These are phyloP conservation scores for Tiphia femorata DNA, from an alignment of 2,888 invertebrate species.

Conservation along the genomic window DNA sequence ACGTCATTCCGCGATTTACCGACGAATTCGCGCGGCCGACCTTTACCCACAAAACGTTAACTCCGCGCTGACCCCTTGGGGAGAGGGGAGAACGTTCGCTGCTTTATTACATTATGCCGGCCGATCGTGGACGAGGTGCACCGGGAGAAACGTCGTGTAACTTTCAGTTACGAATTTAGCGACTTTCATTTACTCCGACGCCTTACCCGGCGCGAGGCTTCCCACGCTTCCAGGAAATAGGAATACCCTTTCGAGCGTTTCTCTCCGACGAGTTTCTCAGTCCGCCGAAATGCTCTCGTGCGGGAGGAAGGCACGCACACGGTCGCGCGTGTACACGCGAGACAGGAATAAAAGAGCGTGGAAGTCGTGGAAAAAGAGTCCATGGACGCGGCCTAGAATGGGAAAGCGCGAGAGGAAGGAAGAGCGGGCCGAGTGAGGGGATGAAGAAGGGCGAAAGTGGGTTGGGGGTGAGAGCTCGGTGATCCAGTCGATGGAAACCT, in stretches of 20 bases:
- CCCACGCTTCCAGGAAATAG: too few relatives aligned
- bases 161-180: slow-evolving; percentile 26
- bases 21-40: slow-evolving; percentile 5
- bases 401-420: background rate
- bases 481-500: slow-evolving; percentile 31
- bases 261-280: too few relatives aligned
- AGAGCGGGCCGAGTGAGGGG: background rate
- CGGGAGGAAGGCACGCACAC: too few relatives aligned
- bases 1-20: background rate
- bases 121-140: too few relatives aligned
- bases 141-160: slow-evolving; percentile 12
- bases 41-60: slow-evolving; percentile 1
- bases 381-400: background rate
- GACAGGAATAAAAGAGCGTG: too few relatives aligned
- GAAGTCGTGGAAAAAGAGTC: too few relatives aligned
- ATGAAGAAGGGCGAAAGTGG: slow-evolving; percentile 9
- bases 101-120: slow-evolving; percentile 11
- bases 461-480: slow-evolving; percentile 17
- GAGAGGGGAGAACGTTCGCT: background rate
- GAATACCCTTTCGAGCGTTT: too few relatives aligned
- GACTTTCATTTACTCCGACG: slow-evolving; percentile 38
- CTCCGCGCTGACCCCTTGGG: background rate
- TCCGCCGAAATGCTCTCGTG: too few relatives aligned
- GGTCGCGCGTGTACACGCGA: too few relatives aligned
- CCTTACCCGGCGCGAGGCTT: too few relatives aligned